Evolutionary conservation across 1,140 invertebrate species (phyloP).

Genomic region (Stegodyphus dumicola): DNA sequence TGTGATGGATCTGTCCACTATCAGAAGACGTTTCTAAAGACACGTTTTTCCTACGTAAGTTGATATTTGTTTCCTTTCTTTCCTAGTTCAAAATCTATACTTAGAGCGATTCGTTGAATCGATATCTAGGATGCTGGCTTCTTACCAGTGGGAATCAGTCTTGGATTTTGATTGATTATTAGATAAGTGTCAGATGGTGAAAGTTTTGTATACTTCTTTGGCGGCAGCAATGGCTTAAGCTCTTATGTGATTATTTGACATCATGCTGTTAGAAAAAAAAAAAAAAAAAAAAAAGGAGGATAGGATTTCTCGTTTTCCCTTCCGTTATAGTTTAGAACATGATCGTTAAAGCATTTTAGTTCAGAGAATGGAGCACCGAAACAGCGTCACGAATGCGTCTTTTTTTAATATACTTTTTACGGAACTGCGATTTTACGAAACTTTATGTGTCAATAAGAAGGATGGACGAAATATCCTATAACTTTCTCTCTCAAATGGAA

Average conservation of each 20-base stretch:
- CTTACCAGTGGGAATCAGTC: not conserved
- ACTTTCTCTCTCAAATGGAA: not conserved
- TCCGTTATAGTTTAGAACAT: not conserved
- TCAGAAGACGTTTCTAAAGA: not conserved
- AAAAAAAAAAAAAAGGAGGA: not conserved
- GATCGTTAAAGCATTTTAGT: constrained; percentile 7
- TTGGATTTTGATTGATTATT: constrained; percentile 6
- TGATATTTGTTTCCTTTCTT: not conserved
- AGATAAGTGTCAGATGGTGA: constrained; percentile 2
- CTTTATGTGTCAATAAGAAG: not conserved
- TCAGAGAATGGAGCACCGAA: not conserved
- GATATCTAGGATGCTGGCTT: not conserved
- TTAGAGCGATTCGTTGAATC: not conserved
- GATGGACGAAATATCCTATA: not conserved
- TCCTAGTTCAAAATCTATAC: not conserved
- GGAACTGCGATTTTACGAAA: not conserved
- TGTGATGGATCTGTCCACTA: not conserved
- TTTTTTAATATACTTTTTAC: not conserved
- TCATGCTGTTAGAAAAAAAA: not conserved
- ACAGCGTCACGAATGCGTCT: not conserved
- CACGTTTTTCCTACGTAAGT: not conserved
- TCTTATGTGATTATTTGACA: constrained; percentile 7
- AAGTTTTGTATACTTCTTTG: constrained; percentile 1
- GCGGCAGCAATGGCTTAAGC: not conserved
- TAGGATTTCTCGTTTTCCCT: not conserved